These are phyloP conservation scores for Agrilus biguttatus DNA, from an alignment of 2,888 invertebrate genomes.

Conservation along the genomic window DNA sequence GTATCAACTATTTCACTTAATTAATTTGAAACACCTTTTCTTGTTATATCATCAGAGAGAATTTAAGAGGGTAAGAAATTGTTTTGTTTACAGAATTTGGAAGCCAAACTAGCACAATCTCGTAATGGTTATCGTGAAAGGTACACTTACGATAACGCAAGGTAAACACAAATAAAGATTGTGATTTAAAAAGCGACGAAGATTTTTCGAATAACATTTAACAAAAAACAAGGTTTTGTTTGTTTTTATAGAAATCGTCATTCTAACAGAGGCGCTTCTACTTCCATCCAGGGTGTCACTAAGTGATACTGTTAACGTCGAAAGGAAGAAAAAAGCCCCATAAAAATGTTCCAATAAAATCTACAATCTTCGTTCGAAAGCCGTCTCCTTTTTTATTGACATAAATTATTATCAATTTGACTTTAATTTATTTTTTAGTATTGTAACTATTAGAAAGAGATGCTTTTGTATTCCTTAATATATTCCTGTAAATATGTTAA, in stretches of 20 bases:
- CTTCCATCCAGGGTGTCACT: conserved; percentile 15
- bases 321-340: too few species aligned
- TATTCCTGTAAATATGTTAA: conserved; percentile 10
- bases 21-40: too few species aligned
- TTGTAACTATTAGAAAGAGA: too few species aligned
- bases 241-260: conserved; percentile 12
- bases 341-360: too few species aligned
- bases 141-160: conserved; percentile 3
- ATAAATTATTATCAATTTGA: too few species aligned
- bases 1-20: too few species aligned
- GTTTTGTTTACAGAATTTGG: conserved; percentile 15
- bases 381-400: too few species aligned
- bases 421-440: too few species aligned
- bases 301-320: conserved; percentile 1
- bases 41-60: too few species aligned
- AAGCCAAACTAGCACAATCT: conserved; percentile 16
- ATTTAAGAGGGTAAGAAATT: background rate
- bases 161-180: conserved; percentile 2
- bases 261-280: conserved; percentile 13
- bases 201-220: background rate
- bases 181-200: conserved; percentile 2
- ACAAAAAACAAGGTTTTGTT: background rate
- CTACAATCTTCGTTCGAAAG: too few species aligned
- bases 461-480: conserved; percentile 8
- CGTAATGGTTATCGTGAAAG: conserved; percentile 11